Percentiles rank a stretch among this genome's conserved stretches.
Conservation (phyloP, 2,797 vertebrate genomes). For the Coccyzus lansbergi region DNA sequence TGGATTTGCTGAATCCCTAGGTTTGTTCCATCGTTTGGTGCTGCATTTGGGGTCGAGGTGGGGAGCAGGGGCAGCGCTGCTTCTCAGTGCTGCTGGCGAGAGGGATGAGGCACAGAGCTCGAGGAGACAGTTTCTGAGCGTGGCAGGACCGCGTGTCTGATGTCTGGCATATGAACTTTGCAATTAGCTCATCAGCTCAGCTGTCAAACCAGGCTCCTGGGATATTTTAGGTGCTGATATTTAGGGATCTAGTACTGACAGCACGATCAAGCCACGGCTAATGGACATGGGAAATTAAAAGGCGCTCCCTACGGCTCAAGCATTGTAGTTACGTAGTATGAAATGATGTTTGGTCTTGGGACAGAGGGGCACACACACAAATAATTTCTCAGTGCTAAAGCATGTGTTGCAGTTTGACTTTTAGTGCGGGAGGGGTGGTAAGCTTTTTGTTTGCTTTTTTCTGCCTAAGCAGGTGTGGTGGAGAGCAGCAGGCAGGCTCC, state of each 20-base stretch:
- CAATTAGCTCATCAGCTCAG: neutral
- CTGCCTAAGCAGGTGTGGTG: constrained; percentile 3
- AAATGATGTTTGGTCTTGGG: neutral
- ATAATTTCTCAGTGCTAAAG: neutral
- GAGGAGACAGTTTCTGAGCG: accelerated
- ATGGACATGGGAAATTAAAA: neutral
- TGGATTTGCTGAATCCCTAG: neutral
- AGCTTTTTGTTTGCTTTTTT: neutral
- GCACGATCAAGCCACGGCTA: accelerated
- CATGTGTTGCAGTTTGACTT: neutral
- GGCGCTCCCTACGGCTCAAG: neutral
- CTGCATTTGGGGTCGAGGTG: neutral
- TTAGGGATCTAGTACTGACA: neutral
- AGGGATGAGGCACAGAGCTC: neutral
- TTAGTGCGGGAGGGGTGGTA: neutral
- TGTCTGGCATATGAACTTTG: accelerated
- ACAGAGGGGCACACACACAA: neutral
- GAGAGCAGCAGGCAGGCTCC: neutral
- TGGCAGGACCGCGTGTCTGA: accelerated
- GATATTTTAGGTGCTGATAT: neutral
- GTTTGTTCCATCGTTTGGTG: neutral
- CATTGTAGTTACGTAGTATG: neutral
- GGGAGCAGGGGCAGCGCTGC: accelerated
- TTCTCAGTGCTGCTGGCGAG: neutral
- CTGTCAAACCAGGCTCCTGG: neutral